These are phyloP conservation scores for Exephanes ischioxanthus DNA, from an alignment of 2,888 invertebrate species.

Conservation along the genomic window DNA sequence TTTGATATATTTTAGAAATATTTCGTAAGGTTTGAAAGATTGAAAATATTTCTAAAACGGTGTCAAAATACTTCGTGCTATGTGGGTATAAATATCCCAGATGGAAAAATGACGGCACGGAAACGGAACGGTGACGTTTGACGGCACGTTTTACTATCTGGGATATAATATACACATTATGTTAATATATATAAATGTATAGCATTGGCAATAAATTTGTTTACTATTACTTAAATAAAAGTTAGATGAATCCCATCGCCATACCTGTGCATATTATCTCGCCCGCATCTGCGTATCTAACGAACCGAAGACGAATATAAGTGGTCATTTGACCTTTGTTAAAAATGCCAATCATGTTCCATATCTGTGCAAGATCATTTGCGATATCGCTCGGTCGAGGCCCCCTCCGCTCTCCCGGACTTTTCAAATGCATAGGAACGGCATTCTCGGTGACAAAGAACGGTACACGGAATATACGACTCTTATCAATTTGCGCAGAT, in stretches of 20 bases:
- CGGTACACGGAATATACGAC: background rate
- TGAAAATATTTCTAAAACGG: too few species aligned
- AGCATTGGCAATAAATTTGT: too few species aligned
- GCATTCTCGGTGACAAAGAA: background rate
- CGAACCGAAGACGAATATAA: background rate
- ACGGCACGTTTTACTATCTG: too few species aligned
- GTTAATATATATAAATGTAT: too few species aligned
- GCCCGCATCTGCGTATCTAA: background rate
- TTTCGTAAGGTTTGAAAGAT: too few species aligned
- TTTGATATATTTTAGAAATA: too few species aligned
- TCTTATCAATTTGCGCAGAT: slow-evolving; percentile 11
- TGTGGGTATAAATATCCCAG: too few species aligned
- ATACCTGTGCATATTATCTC: background rate
- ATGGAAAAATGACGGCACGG: too few species aligned
- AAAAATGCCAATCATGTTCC: slow-evolving; percentile 13
- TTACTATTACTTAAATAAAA: background rate
- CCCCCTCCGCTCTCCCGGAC: background rate
- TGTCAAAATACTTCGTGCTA: too few species aligned
- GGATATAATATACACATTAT: too few species aligned
- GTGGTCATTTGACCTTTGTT: slow-evolving; percentile 4
- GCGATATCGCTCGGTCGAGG: background rate
- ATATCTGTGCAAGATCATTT: slow-evolving; percentile 17
- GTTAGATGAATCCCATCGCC: background rate
- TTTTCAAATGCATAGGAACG: background rate
- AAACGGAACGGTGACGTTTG: too few species aligned